Percentiles rank a stretch among this genome's conserved stretches.
Evolutionary conservation across 2,113 vertebrate genomes (phyloP).

Genomic region (Peucedramus taeniatus): DNA sequence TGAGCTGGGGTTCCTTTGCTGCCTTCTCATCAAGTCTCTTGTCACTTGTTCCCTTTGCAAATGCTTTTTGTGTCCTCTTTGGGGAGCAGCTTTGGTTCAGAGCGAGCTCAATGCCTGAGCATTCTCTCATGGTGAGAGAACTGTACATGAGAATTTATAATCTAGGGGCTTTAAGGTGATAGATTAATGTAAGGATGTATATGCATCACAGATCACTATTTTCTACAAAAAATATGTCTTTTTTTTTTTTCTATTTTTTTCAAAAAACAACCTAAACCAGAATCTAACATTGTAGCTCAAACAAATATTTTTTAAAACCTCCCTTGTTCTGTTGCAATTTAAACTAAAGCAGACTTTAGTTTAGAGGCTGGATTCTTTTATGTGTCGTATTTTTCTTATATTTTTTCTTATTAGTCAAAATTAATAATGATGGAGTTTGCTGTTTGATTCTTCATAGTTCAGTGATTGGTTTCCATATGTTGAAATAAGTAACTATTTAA

Average conservation of each 20-base stretch:
- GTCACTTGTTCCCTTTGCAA: not conserved
- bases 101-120: not conserved
- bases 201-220: not conserved
- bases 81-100: not conserved
- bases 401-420: not conserved
- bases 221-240: not conserved
- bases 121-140: accelerated
- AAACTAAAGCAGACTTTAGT: not conserved
- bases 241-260: not conserved
- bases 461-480: slow-evolving; percentile 11
- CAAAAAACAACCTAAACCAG: not conserved
- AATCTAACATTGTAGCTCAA: not conserved
- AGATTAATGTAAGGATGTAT: not conserved
- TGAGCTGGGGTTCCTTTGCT: not conserved
- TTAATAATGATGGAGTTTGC: not conserved
- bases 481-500: slow-evolving; percentile 14
- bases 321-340: not conserved
- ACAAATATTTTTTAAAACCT: not conserved
- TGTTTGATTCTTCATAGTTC: not conserved
- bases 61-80: not conserved
- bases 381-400: not conserved
- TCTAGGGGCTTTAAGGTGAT: not conserved
- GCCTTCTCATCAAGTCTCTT: not conserved
- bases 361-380: not conserved
- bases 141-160: not conserved